Evolutionary conservation across 35 echinoderm and acorn worm species (phyloP).

Genomic region (Heliocidaris erythrogramma): DNA sequence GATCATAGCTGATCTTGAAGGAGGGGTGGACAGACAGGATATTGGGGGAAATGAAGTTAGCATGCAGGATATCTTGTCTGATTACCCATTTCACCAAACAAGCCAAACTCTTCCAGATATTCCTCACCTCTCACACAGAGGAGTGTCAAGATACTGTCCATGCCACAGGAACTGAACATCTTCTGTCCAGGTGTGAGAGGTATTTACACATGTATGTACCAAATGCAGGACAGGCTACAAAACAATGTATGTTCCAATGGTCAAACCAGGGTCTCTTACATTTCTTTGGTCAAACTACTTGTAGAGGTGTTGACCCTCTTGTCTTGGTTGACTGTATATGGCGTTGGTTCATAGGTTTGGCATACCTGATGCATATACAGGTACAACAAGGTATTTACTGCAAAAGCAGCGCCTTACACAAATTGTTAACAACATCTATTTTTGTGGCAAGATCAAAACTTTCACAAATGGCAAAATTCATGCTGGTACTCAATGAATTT

Average conservation of each 20-base stretch:
- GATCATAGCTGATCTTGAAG: not conserved
- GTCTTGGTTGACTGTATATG: too few relatives aligned
- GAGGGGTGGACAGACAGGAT: slow-evolving; percentile 30
- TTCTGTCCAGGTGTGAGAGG: not conserved
- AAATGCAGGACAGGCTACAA: not conserved
- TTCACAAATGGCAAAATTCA: too few relatives aligned
- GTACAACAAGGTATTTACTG: too few relatives aligned
- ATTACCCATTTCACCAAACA: slow-evolving; percentile 14
- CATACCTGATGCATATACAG: too few relatives aligned
- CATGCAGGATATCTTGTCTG: slow-evolving; percentile 24
- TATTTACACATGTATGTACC: not conserved
- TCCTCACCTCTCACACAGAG: not conserved
- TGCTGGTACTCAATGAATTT: too few relatives aligned
- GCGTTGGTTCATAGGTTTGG: too few relatives aligned
- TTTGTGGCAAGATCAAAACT: too few relatives aligned
- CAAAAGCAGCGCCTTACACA: too few relatives aligned
- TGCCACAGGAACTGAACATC: not conserved
- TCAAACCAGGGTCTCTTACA: not conserved
- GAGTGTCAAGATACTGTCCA: not conserved
- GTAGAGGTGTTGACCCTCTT: not conserved
- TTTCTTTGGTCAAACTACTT: not conserved
- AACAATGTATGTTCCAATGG: not conserved
- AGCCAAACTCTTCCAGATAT: not conserved
- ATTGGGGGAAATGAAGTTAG: slow-evolving; percentile 20
- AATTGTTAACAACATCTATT: too few relatives aligned